phyloP scores from a whole-genome alignment of 2,797 vertebrate species.

The Macropus fuliginosus region DNA sequence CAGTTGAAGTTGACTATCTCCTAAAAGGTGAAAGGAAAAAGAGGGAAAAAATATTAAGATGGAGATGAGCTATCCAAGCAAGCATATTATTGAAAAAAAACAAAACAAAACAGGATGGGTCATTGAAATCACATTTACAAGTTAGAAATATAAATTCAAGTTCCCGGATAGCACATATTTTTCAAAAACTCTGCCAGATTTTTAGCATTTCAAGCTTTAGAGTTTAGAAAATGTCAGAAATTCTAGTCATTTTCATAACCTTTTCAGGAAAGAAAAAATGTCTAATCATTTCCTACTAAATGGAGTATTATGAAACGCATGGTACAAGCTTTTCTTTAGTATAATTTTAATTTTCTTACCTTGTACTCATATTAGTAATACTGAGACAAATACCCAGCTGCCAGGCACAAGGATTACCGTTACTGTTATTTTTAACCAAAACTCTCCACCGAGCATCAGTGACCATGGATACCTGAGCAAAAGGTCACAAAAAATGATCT shows the following conservation, averaged over 20 bases:
- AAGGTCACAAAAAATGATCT: not conserved
- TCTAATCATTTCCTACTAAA: not conserved
- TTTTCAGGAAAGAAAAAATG: conserved; percentile 13
- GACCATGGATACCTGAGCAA: not conserved
- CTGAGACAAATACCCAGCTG: not conserved
- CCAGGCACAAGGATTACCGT: not conserved
- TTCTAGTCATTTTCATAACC: conserved; percentile 1
- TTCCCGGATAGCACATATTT: not conserved
- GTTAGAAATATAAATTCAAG: conserved; percentile 1
- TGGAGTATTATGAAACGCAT: not conserved
- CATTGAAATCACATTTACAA: not conserved
- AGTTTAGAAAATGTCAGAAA: not conserved
- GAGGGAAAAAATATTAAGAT: not conserved
- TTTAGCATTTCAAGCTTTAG: not conserved
- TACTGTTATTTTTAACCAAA: not conserved
- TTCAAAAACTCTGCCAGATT: not conserved
- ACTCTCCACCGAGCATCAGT: not conserved
- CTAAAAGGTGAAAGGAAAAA: conserved; percentile 82
- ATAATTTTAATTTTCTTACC: not conserved
- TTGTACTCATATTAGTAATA: not conserved
- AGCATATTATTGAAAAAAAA: not conserved
- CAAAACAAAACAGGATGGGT: not conserved
- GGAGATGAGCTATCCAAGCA: not conserved
- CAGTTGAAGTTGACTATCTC: conserved; percentile 99
- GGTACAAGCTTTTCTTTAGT: not conserved